These are phyloP conservation scores for Homalodisca vitripennis DNA, from an alignment of 1,140 invertebrate genomes.

Conservation along the genomic window DNA sequence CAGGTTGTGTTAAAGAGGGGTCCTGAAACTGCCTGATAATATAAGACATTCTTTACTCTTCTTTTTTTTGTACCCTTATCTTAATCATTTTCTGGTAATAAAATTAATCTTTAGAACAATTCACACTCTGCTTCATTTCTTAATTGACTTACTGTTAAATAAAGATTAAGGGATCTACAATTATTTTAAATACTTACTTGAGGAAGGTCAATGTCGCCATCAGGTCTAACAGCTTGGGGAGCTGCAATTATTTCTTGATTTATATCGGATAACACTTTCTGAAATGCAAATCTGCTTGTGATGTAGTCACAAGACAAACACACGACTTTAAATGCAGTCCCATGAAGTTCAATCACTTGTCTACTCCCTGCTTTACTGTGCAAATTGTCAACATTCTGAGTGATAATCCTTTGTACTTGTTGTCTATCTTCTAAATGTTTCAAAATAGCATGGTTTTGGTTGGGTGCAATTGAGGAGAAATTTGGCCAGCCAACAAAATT, in stretches of 20 bases:
- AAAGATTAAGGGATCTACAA: too few relatives aligned
- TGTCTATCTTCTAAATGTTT: constrained; percentile 60
- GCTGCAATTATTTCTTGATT: constrained; percentile 69
- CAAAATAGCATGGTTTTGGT: constrained; percentile 61
- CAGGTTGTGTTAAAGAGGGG: too few relatives aligned
- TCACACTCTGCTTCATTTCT: too few relatives aligned
- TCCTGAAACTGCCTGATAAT: too few relatives aligned
- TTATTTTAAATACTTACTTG: constrained; percentile 52
- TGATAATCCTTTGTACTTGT: constrained; percentile 68
- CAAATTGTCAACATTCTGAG: constrained; percentile 95
- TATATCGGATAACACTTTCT: constrained; percentile 62
- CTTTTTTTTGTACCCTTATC: too few relatives aligned
- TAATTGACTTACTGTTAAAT: too few relatives aligned
- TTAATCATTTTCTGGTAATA: too few relatives aligned
- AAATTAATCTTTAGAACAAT: too few relatives aligned
- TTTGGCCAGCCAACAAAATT: constrained; percentile 92
- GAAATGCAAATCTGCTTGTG: constrained; percentile 69
- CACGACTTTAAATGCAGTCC: constrained; percentile 76
- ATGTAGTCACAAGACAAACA: constrained; percentile 76
- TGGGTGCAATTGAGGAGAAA: constrained; percentile 68
- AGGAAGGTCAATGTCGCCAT: constrained; percentile 90
- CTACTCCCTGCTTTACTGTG: constrained; percentile 87
- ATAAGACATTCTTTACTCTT: too few relatives aligned
- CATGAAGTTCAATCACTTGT: constrained; percentile 90
- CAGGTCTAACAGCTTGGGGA: constrained; percentile 68